Base-by-base conservation (phyloP, 2,113 vertebrate genomes). In the Arvicanthis niloticus region DNA sequence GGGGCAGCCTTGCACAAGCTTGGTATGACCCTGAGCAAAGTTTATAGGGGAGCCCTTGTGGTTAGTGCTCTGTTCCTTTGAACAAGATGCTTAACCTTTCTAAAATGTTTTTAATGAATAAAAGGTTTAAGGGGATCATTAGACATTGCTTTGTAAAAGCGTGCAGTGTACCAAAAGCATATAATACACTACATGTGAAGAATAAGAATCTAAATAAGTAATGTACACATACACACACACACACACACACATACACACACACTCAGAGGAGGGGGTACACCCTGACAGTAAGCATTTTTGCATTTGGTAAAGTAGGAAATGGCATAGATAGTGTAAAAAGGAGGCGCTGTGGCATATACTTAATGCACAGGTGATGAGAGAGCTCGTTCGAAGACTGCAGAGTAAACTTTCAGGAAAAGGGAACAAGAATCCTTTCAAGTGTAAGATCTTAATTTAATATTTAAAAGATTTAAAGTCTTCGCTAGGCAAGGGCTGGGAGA, bases 31-130 rank as follows among this genome's bases (percentile, higher is more conserved):
- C 48, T 31, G 17, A 80, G 17, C 17, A 31, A 91, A 68, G 17
- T 82, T 77, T 85, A 26, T 77, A n/a, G 70, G 56, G 60, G 21
- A 51, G 80, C 58, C 86, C 26, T 95, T 45, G 53, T 4, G 29
- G 10, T 72, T 40, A 37, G 6, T 7, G 16, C 26, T 53, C 84
- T 76, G 70, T 10, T 81, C 48, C 51, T 65, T 93, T 82, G 40
- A 58, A 4, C 11, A 88, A 95, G 16, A 76, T 80, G 16, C 51
- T 84, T 91, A 76, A 60, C 7, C 31, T 89, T 92, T 89, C 21
- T 22, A 7, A 95, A 89, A 34, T 68, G n/a, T n/a, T 56, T 91
- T 93, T 73, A 93, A 45, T 92, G 76, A 42, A 75, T 58, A 91
- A 73, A 34, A 76, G 21, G 8, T 91, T 89, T 77, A 81, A 88